Conservation (phyloP, 2,797 vertebrate species). For the Limnodromus scolopaceus region DNA sequence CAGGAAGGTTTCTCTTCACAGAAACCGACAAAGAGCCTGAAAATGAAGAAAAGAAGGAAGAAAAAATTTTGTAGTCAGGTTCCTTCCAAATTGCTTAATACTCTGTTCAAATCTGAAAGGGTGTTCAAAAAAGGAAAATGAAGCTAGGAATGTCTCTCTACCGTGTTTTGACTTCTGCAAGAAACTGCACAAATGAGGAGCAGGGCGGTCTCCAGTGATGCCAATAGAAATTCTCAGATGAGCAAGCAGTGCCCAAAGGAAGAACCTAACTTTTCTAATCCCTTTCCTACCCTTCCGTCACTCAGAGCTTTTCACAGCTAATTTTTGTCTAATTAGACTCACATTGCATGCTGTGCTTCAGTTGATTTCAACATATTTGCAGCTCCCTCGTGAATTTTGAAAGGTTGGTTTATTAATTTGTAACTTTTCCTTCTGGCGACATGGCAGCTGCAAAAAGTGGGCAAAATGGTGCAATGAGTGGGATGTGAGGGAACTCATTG, state of each 20-base stretch:
- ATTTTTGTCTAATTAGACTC: neutral
- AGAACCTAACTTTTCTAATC: neutral
- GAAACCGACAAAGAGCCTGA: neutral
- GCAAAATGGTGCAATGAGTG: neutral
- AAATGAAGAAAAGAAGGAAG: neutral
- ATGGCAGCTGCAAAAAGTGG: neutral
- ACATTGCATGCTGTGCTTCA: neutral
- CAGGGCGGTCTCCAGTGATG: neutral
- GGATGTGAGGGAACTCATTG: neutral
- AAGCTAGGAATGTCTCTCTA: neutral
- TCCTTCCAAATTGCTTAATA: neutral
- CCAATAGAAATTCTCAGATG: neutral
- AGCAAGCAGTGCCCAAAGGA: neutral
- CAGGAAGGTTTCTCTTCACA: neutral
- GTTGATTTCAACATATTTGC: neutral
- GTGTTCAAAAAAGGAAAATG: neutral
- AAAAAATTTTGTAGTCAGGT: neutral
- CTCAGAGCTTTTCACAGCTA: neutral
- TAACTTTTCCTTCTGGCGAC: neutral
- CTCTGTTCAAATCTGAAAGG: neutral
- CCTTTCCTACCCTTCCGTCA: neutral
- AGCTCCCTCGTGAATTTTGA: neutral
- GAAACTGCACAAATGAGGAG: neutral
- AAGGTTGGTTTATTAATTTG: neutral
- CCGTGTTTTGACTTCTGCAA: neutral